Evolutionary conservation across 2,888 invertebrate species (phyloP).

Genomic region (Cheilosia soror): DNA sequence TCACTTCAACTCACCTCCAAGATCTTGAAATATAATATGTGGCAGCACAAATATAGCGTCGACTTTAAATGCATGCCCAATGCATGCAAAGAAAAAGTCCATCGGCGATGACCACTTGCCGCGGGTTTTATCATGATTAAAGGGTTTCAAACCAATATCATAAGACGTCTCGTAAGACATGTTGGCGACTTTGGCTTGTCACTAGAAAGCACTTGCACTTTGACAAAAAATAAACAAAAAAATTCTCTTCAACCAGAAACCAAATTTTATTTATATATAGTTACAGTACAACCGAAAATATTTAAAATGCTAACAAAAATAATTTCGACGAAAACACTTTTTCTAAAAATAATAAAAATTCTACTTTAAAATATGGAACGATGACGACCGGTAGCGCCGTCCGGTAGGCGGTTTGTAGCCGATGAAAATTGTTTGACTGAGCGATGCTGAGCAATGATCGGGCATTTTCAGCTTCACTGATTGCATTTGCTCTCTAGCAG

Average conservation of each 20-base stretch:
- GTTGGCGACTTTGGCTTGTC: no score
- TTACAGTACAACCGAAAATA: not conserved
- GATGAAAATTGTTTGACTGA: not conserved
- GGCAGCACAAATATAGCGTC: constrained; percentile 91
- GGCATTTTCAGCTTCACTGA: constrained; percentile 11
- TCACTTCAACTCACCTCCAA: constrained; percentile 79
- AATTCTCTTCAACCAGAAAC: not conserved
- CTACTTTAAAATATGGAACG: not conserved
- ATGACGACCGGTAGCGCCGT: not conserved
- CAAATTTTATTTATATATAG: not conserved
- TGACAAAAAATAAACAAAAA: not conserved
- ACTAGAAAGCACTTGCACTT: not conserved
- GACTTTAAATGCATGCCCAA: constrained; percentile 92
- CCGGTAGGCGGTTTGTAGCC: not conserved
- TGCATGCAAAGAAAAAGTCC: constrained; percentile 91
- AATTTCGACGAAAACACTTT: not conserved
- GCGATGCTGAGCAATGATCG: not conserved
- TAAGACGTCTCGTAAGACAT: constrained; percentile 78
- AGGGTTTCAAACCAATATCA: constrained; percentile 80
- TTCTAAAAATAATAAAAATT: constrained; percentile 12
- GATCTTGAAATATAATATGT: constrained; percentile 77
- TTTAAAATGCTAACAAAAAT: not conserved
- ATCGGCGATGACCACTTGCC: constrained; percentile 90
- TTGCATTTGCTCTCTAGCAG: not conserved
- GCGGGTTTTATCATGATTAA: constrained; percentile 81